A percentile compares a stretch with the other conserved stretches of the same genome.
Conservation (phyloP, 2,797 vertebrate genomes). For the Sternotherus odoratus region DNA sequence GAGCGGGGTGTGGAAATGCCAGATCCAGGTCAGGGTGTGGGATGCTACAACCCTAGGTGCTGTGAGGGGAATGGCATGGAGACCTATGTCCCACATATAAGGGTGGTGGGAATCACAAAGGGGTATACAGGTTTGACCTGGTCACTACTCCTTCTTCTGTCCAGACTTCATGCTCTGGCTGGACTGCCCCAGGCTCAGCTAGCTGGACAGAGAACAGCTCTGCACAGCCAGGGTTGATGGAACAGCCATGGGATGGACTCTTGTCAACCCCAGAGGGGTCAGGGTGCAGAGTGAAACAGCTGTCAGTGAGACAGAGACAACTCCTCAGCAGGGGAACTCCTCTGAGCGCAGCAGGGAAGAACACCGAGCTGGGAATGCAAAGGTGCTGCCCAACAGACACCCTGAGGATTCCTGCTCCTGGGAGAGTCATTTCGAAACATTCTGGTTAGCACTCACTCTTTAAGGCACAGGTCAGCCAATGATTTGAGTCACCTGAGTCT, state of each 20-base stretch:
- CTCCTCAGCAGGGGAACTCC: background rate
- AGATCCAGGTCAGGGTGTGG: background rate
- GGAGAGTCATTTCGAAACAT: background rate
- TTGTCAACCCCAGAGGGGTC: background rate
- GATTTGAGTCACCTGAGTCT: background rate
- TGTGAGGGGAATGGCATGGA: background rate
- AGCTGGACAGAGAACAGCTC: background rate
- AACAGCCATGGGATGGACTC: accelerated
- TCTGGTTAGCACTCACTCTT: background rate
- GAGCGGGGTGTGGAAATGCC: background rate
- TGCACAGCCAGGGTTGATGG: background rate
- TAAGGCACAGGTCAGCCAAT: background rate
- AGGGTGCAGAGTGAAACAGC: background rate
- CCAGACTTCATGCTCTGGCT: background rate
- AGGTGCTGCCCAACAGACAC: background rate
- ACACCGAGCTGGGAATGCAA: background rate
- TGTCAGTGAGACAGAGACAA: background rate
- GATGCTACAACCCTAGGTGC: background rate
- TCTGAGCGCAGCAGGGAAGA: background rate
- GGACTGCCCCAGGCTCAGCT: background rate
- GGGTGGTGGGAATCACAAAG: background rate
- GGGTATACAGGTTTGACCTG: background rate
- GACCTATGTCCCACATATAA: background rate
- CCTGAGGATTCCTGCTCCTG: background rate
- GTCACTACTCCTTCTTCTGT: background rate